A percentile compares a stretch with the other conserved stretches of the same genome.
Evolutionary conservation across 2,888 invertebrate species (phyloP).

Genomic region (Phaedon cochleariae): DNA sequence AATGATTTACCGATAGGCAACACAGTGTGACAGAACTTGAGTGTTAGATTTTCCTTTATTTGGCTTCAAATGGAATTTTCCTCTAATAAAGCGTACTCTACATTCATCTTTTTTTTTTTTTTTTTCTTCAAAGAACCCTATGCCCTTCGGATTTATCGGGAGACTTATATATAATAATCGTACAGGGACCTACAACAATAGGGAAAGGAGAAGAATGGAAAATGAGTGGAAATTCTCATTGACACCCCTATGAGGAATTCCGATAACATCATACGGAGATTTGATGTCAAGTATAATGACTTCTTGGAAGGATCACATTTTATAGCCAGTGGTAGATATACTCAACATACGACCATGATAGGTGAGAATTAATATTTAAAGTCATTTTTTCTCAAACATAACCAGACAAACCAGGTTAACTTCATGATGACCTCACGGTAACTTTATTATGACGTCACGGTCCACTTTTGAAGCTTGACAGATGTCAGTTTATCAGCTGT

Average conservation of each 20-base stretch:
- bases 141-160: constrained; percentile 55
- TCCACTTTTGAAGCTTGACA: too few species aligned
- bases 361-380: too few species aligned
- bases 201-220: constrained; percentile 22
- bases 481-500: too few species aligned
- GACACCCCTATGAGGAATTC: background rate
- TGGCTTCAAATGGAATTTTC: constrained; percentile 55
- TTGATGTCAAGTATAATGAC: background rate
- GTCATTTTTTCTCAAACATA: too few species aligned
- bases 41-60: constrained; percentile 55
- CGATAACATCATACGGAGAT: background rate
- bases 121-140: constrained; percentile 54
- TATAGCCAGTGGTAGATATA: too few species aligned
- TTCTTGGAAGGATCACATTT: background rate
- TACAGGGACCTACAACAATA: constrained; percentile 47
- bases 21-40: constrained; percentile 46
- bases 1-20: constrained; percentile 49
- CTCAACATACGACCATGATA: too few species aligned
- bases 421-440: too few species aligned
- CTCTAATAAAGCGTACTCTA: constrained; percentile 58
- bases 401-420: too few species aligned
- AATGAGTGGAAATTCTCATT: background rate
- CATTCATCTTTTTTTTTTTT: constrained; percentile 58
- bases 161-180: constrained; percentile 32
- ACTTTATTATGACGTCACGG: too few species aligned